Evolutionary conservation across 2,888 invertebrate genomes (phyloP).

Genomic region (Tetropium fuscum): DNA sequence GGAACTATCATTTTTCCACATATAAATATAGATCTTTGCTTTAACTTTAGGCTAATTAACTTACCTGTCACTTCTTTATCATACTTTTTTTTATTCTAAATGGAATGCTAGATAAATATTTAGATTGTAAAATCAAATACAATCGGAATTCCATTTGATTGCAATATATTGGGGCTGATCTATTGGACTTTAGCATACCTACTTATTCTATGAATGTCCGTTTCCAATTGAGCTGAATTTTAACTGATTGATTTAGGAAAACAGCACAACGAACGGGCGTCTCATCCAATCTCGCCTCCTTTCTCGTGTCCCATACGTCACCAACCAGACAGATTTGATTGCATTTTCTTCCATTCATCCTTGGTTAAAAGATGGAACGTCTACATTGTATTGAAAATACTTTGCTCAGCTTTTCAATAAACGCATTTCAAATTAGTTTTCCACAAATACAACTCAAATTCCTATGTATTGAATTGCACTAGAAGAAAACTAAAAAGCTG

Average conservation of each 20-base stretch:
- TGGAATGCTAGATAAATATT: too few relatives aligned
- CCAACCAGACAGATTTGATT: slow-evolving; percentile 64
- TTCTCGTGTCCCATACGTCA: slow-evolving; percentile 64
- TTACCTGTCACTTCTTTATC: too few relatives aligned
- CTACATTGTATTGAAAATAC: slow-evolving; percentile 68
- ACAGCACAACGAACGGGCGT: slow-evolving; percentile 39
- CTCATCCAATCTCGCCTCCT: slow-evolving; percentile 61
- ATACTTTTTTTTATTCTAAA: too few relatives aligned
- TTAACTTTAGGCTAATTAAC: too few relatives aligned
- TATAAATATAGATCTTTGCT: too few relatives aligned
- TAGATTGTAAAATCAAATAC: too few relatives aligned
- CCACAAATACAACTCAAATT: too few relatives aligned
- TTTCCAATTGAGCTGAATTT: slow-evolving; percentile 1
- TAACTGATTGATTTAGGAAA: neutral
- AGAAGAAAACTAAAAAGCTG: too few relatives aligned
- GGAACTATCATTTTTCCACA: too few relatives aligned
- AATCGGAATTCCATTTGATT: too few relatives aligned
- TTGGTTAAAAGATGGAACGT: slow-evolving; percentile 67
- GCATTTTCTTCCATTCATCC: slow-evolving; percentile 69
- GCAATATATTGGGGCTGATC: too few relatives aligned
- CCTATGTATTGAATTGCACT: too few relatives aligned
- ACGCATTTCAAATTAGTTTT: slow-evolving; percentile 2
- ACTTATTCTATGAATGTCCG: neutral
- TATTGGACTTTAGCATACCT: neutral
- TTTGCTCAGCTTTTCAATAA: slow-evolving; percentile 35